Conservation (phyloP, 2,797 vertebrate species). For the Carcharodon carcharias region DNA sequence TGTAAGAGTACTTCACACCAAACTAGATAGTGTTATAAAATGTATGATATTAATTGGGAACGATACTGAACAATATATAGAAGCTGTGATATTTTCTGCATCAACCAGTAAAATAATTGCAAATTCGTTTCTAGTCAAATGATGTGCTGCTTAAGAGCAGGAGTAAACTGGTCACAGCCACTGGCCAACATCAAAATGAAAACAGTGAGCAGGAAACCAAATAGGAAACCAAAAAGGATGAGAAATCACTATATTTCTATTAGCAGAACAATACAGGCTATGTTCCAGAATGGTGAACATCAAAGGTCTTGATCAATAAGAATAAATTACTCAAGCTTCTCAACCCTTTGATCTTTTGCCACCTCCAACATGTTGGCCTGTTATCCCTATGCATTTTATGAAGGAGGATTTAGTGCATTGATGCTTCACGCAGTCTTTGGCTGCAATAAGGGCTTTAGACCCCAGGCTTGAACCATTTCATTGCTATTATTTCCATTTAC, state of each 20-base stretch:
- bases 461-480: too few species aligned
- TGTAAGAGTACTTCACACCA: neutral
- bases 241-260: constrained; percentile 4
- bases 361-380: neutral
- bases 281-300: constrained; percentile 5
- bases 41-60: neutral
- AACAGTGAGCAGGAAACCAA: neutral
- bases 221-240: neutral
- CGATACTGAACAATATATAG: too few species aligned
- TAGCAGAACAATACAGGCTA: neutral
- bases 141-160: neutral
- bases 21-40: neutral
- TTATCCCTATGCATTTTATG: neutral
- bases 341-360: neutral
- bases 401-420: neutral
- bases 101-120: neutral
- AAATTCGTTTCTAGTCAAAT: neutral
- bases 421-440: neutral
- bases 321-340: constrained; percentile 22
- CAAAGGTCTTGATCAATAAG: constrained; percentile 12
- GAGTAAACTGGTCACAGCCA: neutral
- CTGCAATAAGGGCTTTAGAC: neutral
- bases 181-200: neutral
- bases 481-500: neutral
- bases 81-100: neutral